These are phyloP conservation scores for Neoscelio sp. DNA, from an alignment of 2,888 invertebrate species.

Conservation along the genomic window DNA sequence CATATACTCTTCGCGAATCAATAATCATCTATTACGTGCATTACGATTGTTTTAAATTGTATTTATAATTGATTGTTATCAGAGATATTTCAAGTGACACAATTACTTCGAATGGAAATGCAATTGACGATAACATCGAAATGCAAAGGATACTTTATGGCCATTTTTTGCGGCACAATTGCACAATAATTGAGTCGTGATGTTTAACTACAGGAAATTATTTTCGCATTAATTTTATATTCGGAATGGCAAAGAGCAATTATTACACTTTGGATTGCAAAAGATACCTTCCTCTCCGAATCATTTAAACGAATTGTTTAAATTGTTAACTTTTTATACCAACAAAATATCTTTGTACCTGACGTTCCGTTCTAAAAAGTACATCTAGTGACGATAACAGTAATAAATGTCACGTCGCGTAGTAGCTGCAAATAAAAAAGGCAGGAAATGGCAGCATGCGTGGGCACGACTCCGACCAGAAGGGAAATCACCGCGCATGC, in stretches of 20 bases:
- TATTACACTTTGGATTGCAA: too few species aligned
- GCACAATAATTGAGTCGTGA: slow-evolving; percentile 20
- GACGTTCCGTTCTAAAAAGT: slow-evolving; percentile 61
- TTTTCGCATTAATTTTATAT: too few species aligned
- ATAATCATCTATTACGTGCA: background rate
- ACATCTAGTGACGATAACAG: slow-evolving; percentile 45
- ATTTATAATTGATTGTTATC: background rate
- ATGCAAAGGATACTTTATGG: slow-evolving; percentile 4
- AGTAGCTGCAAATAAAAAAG: slow-evolving; percentile 39
- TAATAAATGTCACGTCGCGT: slow-evolving; percentile 34
- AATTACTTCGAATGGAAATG: background rate
- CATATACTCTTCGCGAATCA: background rate
- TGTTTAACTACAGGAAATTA: slow-evolving; percentile 18
- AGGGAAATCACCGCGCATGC: slow-evolving; percentile 52
- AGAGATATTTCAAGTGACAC: background rate
- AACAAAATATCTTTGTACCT: slow-evolving; percentile 22
- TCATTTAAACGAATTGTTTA: too few species aligned
- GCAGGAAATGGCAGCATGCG: slow-evolving; percentile 39
- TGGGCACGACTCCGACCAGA: background rate
- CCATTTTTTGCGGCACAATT: background rate
- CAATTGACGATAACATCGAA: slow-evolving; percentile 23
- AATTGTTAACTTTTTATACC: too few species aligned
- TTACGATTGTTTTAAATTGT: background rate
- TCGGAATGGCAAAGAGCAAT: too few species aligned
- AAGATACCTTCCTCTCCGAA: too few species aligned